A percentile compares a stretch with the other conserved stretches of the same genome.
These are phyloP conservation scores for Cataglyphis altisquamis DNA, from an alignment of 2,888 invertebrate species.

Conservation along the genomic window DNA sequence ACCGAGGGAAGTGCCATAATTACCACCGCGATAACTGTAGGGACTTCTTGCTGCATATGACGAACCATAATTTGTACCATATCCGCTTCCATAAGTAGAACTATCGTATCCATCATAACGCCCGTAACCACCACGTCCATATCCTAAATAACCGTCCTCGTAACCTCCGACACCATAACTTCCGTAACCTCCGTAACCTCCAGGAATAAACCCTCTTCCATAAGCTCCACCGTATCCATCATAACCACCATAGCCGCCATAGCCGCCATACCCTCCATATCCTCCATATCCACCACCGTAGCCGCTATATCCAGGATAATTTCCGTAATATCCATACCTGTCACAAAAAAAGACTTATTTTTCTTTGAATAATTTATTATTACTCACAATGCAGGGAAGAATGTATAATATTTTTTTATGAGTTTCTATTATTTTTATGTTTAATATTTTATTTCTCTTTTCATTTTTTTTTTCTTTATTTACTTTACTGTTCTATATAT, in stretches of 20 bases:
- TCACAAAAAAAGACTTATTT: constrained; percentile 22
- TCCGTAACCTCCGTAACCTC: constrained; percentile 53
- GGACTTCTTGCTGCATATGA: constrained; percentile 63
- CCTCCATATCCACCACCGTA: constrained; percentile 55
- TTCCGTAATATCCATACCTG: constrained; percentile 75
- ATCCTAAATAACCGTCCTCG: constrained; percentile 66
- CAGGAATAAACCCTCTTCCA: constrained; percentile 83
- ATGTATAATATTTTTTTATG: background rate
- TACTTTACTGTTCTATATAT: background rate
- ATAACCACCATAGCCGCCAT: constrained; percentile 29
- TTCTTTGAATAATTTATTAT: constrained; percentile 8
- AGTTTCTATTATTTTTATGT: background rate
- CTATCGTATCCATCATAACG: constrained; percentile 67
- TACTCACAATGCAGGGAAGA: background rate
- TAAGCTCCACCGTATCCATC: constrained; percentile 83
- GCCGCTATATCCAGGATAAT: constrained; percentile 41
- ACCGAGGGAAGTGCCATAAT: constrained; percentile 62
- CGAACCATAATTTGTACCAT: constrained; percentile 84
- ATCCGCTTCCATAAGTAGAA: constrained; percentile 85
- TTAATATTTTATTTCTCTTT: background rate
- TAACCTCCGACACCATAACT: constrained; percentile 64
- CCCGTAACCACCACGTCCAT: constrained; percentile 68
- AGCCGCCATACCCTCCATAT: constrained; percentile 52
- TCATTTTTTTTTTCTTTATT: background rate
- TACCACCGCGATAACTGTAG: constrained; percentile 57